Conservation (phyloP, 2,888 invertebrate genomes). For the Drosophila flavopinicola region DNA sequence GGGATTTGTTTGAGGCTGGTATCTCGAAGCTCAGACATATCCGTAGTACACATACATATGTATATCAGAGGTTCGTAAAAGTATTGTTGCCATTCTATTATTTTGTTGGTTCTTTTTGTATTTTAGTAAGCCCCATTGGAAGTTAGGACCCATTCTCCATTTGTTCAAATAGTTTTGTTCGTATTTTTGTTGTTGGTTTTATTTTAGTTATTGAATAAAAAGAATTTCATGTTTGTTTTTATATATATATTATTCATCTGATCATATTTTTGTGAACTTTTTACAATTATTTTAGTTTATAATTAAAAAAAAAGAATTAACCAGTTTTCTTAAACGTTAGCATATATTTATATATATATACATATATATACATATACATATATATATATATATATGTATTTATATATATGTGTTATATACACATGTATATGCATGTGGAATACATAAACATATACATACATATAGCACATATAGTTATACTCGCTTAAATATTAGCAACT, state of each 20-base stretch:
- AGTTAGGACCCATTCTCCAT: not conserved
- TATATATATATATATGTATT: slow-evolving; percentile 32
- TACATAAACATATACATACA: slow-evolving; percentile 24
- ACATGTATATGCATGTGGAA: slow-evolving; percentile 33
- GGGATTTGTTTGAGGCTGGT: too few relatives aligned
- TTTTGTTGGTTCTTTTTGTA: too few relatives aligned
- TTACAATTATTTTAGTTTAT: slow-evolving; percentile 77
- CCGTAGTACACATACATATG: too few relatives aligned
- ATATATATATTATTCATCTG: slow-evolving; percentile 78
- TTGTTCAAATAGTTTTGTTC: not conserved
- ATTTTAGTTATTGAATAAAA: slow-evolving; percentile 16
- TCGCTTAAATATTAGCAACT: slow-evolving; percentile 70
- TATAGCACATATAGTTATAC: slow-evolving; percentile 37
- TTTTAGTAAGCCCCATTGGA: not conserved
- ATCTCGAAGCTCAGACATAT: too few relatives aligned
- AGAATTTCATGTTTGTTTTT: slow-evolving; percentile 38
- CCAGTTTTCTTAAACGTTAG: slow-evolving; percentile 70
- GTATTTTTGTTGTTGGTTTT: not conserved
- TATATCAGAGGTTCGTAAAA: too few relatives aligned
- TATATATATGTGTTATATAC: slow-evolving; percentile 19
- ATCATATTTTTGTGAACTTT: slow-evolving; percentile 79
- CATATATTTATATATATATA: slow-evolving; percentile 24
- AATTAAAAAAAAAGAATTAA: slow-evolving; percentile 77
- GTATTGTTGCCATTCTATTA: too few relatives aligned
- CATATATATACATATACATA: slow-evolving; percentile 7